A percentile compares a stretch with the other conserved stretches of the same genome.
phyloP scores from a whole-genome alignment of 1,140 invertebrate genomes.

The Sycophila sp. region DNA sequence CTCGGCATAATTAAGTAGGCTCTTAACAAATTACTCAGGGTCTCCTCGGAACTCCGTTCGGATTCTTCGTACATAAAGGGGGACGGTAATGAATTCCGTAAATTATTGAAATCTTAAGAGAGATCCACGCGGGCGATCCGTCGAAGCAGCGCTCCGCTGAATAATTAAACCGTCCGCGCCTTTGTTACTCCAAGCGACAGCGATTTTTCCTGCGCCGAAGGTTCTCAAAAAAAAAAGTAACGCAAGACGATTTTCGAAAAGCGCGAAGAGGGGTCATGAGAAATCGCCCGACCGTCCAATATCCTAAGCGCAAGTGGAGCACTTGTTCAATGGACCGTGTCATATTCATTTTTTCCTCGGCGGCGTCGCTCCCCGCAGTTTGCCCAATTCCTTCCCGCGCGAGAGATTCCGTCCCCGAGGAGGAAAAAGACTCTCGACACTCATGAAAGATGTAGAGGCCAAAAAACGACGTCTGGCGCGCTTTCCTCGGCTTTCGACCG shows the following conservation, averaged over 20 bases:
- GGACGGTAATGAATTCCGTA: conserved; percentile 28
- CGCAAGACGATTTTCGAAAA: background rate
- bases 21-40: background rate
- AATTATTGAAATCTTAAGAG: conserved; percentile 32
- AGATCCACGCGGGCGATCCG: conserved; percentile 9
- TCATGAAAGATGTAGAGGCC: conserved; percentile 47
- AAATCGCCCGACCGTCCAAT: conserved; percentile 18
- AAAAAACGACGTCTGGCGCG: conserved; percentile 39
- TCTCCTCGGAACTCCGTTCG: background rate
- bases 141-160: background rate
- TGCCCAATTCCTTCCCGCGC: conserved; percentile 21
- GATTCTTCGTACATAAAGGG: background rate
- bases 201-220: conserved; percentile 2
- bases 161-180: conserved; percentile 17
- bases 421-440: conserved; percentile 41
- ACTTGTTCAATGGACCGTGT: conserved; percentile 30
- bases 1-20: conserved; percentile 28
- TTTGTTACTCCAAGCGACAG: conserved; percentile 7
- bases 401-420: conserved; percentile 16
- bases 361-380: background rate
- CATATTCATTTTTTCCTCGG: conserved; percentile 25
- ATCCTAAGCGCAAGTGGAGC: conserved; percentile 15
- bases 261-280: background rate
- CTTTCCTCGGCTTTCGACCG: conserved; percentile 10
- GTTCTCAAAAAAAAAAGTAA: background rate